Base-by-base conservation (phyloP, 2,888 invertebrate genomes). In the Caenorhabditis sp. region DNA sequence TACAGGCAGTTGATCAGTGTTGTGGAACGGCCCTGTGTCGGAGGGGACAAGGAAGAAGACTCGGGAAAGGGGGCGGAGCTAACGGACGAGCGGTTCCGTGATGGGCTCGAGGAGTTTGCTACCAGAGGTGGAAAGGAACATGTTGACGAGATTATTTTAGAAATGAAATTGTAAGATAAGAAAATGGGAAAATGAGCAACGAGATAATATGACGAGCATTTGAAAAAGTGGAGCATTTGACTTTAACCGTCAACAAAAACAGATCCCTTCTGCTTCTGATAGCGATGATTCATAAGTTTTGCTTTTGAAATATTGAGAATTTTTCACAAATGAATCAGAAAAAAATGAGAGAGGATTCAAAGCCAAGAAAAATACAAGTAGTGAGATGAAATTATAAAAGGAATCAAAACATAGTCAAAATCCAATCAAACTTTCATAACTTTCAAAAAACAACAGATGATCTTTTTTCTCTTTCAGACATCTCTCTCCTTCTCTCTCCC, bases 1-100 rank as follows among this genome's bases (percentile, higher is more conserved):
- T 61, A 28, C 75, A 64, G 75, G 19, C 64, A 76, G 58, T 76
- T 76, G 75, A 76, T 68, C 68, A 69, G 44, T 56, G 75, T 66
- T 75, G 76, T 68, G 68, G 76, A 76, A 76, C 68, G 76, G 76
- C 61, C 59, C 51, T 7, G 56, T 28, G 12, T 10, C 31, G 41
- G 12, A 41, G n/a, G 54, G 28, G 38, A 35, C 54, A 56, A 41
- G 41, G 58, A 58, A 44, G 74, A 54, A 28, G 61, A 14, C 44
- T 51, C 44, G 74, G 54, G 66, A 38, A 68, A 66, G 38, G 49
- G 38, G 76, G 76, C 59, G 68, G 68, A 19, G 68, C 51, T 44
- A 44, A 38, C 22, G 56, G 49, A 56, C 74, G 74, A 58, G 64
- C 74, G 74, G 64, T 58, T 16, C 51, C 56, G 14, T 19, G 47